Base-by-base conservation (phyloP, 2,888 invertebrate species). In the Noctua janthina region DNA sequence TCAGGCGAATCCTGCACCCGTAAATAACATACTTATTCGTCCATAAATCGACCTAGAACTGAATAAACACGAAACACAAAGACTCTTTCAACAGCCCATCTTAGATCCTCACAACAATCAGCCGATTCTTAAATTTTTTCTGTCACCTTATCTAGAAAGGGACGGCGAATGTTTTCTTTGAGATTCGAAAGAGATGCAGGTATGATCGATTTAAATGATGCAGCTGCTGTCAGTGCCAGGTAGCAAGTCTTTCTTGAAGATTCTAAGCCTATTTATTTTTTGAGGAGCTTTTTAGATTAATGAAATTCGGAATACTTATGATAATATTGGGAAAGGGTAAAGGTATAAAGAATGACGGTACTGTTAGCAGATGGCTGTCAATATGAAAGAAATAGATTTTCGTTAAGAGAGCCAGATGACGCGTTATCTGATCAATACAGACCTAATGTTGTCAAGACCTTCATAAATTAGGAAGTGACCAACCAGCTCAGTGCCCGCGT, bases 191-290 rank as follows among this genome's bases (percentile, higher is more conserved):
- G 91, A 90, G 95, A 95, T 64, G 88, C 43, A 88, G 78, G 76
- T 86, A 87, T 90, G 93, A 95, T 95, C 95, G 95, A 93, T 95
- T 95, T 95, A 94, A 95, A 87, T 92, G 87, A 89, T 87, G 93
- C 96, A 96, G 96, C 96, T 96, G 96, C 93, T 92, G 90, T 87
- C 88, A 92, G 90, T 91, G 83, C 91, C 94, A 96, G 96, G 96
- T 96, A 96, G 95, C 91, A 46, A 81, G 89, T 89, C 89, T 90
- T 91, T 91, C 88, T 91, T 83, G 89, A 90, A 92, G 93, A 94
- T 92, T 92, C 93, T 92, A 91, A 93, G 92, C 88, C 93, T 93
- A 92, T 93, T 93, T 92, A 92, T 92, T 92, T 93, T 92, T 94
- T 91, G 85, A 87, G 88, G 80, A 80, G 81, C 86, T 92, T 92